Evolutionary conservation across 2,797 vertebrate species (phyloP).

Genomic region (Hyperoplus immaculatus): DNA sequence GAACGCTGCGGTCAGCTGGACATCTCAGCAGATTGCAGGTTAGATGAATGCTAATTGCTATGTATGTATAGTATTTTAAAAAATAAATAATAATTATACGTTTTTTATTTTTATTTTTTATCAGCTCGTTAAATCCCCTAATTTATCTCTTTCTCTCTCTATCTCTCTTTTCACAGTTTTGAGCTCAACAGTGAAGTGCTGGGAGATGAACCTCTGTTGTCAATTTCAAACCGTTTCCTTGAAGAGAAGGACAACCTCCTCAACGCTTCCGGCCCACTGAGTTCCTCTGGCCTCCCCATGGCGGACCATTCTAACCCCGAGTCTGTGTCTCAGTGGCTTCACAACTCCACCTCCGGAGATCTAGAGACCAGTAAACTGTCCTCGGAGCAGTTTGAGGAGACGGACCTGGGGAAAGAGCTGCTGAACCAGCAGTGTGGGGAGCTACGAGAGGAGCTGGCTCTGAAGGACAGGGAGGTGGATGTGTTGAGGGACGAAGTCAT

Average conservation of each 20-base stretch:
- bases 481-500: slow-evolving; percentile 80
- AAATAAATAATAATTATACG: no score
- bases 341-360: slow-evolving; percentile 36
- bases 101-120: neutral
- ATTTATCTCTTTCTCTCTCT: slow-evolving; percentile 25
- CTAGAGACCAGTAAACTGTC: slow-evolving; percentile 65
- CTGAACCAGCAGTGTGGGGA: slow-evolving; percentile 82
- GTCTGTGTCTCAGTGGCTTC: slow-evolving; percentile 58
- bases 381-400: slow-evolving; percentile 48
- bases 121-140: neutral
- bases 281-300: neutral
- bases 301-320: slow-evolving; percentile 32
- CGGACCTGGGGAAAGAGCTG: slow-evolving; percentile 72
- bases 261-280: slow-evolving; percentile 18
- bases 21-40: slow-evolving; percentile 74
- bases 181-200: slow-evolving; percentile 80
- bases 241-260: slow-evolving; percentile 40
- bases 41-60: slow-evolving; percentile 5
- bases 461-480: slow-evolving; percentile 81
- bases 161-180: slow-evolving; percentile 59
- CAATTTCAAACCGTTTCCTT: slow-evolving; percentile 62
- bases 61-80: neutral
- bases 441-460: slow-evolving; percentile 82
- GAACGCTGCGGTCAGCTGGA: slow-evolving; percentile 76
- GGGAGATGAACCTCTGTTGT: slow-evolving; percentile 77